Percentiles rank a stretch among this genome's conserved stretches.
Evolutionary conservation across 2,797 vertebrate species (phyloP).

Genomic region (Falco novaeseelandiae): DNA sequence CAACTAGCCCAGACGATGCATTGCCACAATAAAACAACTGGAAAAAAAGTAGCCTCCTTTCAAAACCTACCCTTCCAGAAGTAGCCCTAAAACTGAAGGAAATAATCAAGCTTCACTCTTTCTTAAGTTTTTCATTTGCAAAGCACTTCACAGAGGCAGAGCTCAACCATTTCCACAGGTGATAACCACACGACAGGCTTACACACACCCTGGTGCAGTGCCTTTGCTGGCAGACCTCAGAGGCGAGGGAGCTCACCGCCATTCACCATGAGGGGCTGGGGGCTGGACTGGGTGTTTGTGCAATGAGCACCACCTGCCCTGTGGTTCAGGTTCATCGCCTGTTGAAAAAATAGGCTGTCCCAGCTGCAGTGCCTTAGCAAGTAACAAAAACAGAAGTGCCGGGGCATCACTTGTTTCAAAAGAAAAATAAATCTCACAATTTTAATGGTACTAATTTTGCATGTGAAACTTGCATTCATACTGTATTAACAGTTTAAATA

Average conservation of each 20-base stretch:
- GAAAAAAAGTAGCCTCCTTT: neutral
- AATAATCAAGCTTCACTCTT: neutral
- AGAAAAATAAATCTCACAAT: constrained; percentile 65
- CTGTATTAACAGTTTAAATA: constrained; percentile 74
- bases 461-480: constrained; percentile 70
- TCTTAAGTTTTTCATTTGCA: neutral
- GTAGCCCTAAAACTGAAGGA: neutral
- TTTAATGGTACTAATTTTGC: constrained; percentile 65
- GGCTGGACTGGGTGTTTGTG: neutral
- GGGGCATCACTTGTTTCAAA: constrained; percentile 41
- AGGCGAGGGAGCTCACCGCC: accelerated
- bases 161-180: accelerated
- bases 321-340: neutral
- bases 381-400: constrained; percentile 45
- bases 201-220: neutral
- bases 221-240: neutral
- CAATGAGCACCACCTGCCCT: constrained; percentile 15
- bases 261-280: neutral
- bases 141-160: neutral
- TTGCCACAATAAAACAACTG: neutral
- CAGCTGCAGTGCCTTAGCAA: constrained; percentile 44
- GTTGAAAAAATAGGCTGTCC: neutral
- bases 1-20: neutral
- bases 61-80: neutral
- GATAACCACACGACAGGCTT: accelerated